These are phyloP conservation scores for Xestia sexstrigata DNA, from an alignment of 2,888 invertebrate species.

Conservation along the genomic window DNA sequence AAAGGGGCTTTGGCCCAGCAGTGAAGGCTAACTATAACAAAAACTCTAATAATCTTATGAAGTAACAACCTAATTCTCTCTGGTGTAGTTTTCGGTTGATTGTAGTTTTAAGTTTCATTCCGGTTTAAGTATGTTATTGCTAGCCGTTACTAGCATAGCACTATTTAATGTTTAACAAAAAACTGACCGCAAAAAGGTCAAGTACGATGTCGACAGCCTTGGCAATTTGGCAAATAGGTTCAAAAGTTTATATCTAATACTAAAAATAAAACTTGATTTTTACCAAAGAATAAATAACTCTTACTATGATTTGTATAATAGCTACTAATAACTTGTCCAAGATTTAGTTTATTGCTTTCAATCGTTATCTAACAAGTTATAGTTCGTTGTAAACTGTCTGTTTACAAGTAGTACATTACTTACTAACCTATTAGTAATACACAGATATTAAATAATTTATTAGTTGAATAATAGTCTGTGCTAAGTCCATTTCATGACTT, in stretches of 20 bases:
- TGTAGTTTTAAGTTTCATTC: not conserved
- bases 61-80: not conserved
- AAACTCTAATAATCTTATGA: not conserved
- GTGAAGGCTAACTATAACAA: not conserved
- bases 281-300: not conserved
- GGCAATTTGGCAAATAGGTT: not conserved
- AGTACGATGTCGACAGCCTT: not conserved
- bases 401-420: conserved; percentile 17
- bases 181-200: not conserved
- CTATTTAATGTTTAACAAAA: not conserved
- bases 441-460: not conserved
- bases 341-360: conserved; percentile 8
- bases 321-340: conserved; percentile 14
- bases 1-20: not conserved
- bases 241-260: not conserved
- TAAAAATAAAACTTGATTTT: not conserved
- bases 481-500: conserved; percentile 27
- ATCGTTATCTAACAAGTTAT: conserved; percentile 28
- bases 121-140: not conserved
- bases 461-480: conserved; percentile 5
- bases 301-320: not conserved
- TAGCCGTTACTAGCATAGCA: not conserved
- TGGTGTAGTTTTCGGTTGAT: not conserved
- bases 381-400: conserved; percentile 12
- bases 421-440: conserved; percentile 5